phyloP scores from a whole-genome alignment of 1,140 invertebrate genomes.

The Metopolophium dirhodum region DNA sequence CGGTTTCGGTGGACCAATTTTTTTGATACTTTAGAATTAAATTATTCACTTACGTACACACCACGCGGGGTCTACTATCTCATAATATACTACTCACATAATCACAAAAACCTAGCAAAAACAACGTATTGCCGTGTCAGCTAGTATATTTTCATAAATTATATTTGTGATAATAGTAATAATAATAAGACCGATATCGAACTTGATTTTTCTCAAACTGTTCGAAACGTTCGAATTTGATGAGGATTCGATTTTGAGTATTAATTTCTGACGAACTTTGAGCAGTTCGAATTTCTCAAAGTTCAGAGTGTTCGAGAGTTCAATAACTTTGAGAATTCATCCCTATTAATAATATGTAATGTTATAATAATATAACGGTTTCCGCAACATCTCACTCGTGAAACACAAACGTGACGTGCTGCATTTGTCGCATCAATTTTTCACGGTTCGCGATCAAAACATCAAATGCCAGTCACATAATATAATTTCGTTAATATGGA shows the following conservation, averaged over 20 bases:
- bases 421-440: background rate
- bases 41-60: too few species aligned
- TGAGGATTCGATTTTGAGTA: background rate
- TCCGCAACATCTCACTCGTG: background rate
- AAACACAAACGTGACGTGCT: background rate
- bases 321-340: too few species aligned
- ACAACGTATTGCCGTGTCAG: too few species aligned
- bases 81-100: too few species aligned
- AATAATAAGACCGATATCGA: background rate
- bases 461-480: background rate
- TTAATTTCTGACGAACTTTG: background rate
- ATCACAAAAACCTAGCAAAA: too few species aligned
- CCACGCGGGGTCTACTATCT: too few species aligned
- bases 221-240: background rate
- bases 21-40: too few species aligned
- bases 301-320: background rate
- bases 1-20: too few species aligned
- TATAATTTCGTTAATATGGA: background rate
- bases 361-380: background rate
- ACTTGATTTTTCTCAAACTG: background rate
- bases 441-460: background rate
- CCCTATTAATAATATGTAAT: too few species aligned
- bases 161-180: background rate
- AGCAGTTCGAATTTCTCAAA: background rate
- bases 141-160: background rate